Percentiles rank a stretch among this genome's conserved stretches.
These are phyloP conservation scores for Leptonema lineaticorne DNA, from an alignment of 1,140 invertebrate genomes.

Conservation along the genomic window DNA sequence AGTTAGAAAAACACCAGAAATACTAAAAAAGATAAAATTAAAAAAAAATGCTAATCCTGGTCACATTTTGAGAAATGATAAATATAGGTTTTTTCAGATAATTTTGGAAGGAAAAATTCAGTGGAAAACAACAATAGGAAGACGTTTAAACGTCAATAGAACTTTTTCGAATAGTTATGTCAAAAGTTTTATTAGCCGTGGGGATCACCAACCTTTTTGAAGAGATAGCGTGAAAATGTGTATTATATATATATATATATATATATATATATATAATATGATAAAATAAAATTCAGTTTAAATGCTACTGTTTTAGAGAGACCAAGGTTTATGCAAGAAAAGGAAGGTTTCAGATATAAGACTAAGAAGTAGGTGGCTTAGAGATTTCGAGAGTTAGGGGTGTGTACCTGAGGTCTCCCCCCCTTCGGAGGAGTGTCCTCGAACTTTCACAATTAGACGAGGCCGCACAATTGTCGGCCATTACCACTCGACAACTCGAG, in stretches of 20 bases:
- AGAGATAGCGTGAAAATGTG: too few species aligned
- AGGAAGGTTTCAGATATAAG: neutral
- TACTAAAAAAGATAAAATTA: too few species aligned
- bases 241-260: neutral
- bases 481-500: neutral
- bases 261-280: neutral
- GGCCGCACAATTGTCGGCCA: neutral
- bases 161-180: too few species aligned
- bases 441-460: neutral
- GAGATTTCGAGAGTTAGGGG: neutral
- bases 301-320: neutral
- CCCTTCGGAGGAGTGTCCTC: neutral
- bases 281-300: neutral
- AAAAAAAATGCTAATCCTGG: too few species aligned
- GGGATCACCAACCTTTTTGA: too few species aligned
- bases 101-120: too few species aligned
- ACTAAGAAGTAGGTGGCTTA: neutral
- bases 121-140: too few species aligned
- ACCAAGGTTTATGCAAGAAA: neutral
- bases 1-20: too few species aligned
- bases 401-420: neutral
- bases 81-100: too few species aligned
- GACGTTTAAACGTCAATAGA: too few species aligned
- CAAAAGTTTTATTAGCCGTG: too few species aligned
- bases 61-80: too few species aligned